Base-by-base conservation (phyloP, 2,113 vertebrate genomes). In the Grallaria varia region DNA sequence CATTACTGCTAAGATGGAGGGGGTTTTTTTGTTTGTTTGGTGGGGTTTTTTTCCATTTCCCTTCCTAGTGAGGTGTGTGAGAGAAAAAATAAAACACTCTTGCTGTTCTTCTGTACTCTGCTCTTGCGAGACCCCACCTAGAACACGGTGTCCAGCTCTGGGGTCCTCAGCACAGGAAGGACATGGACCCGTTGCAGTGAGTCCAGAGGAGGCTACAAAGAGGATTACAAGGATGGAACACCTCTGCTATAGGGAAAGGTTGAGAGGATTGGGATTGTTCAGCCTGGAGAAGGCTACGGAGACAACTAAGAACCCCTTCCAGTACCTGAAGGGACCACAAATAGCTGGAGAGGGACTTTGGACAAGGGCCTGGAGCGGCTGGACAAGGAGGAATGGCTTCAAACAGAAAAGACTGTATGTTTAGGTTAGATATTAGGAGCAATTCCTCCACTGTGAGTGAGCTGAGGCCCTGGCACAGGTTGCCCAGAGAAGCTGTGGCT, bases 21-120 rank as follows among this genome's bases (percentile, higher is more conserved):
- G 21, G 1, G 8, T 8, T 66, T 73, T 6, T 12, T 1, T 22
- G 45, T 22, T 47, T 14, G 22, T 15, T 35, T 35, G 53, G 5
- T 17, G 0, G 17, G 25, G 8, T 39, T 24, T 60, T 8, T 25
- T 19, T 2, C 8, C 75, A 23, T 21, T 14, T 1, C 1, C 2
- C 12, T 10, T 5, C 1, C 9, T 8, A 19, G 6, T 27, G 31
- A 81, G 8, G 12, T 42, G 10, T 7, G 11, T 27, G 62, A 1
- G 1, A 74, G 18, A 52, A 78, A 79, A 68, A 40, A 30, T 7
- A 23, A 72, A 84, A 78, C 60, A 82, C 1, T 64, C n/a, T 56
- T 75, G 25, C 9, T 56, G 33, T 42, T 76, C 31, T 49, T 76
- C n/a, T 42, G 4, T 35, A 19, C 11, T 31, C 30, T 35, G 25